A percentile compares a stretch with the other conserved stretches of the same genome.
Conservation (phyloP, 1,140 invertebrate species). For the Papilio polyxenes region DNA sequence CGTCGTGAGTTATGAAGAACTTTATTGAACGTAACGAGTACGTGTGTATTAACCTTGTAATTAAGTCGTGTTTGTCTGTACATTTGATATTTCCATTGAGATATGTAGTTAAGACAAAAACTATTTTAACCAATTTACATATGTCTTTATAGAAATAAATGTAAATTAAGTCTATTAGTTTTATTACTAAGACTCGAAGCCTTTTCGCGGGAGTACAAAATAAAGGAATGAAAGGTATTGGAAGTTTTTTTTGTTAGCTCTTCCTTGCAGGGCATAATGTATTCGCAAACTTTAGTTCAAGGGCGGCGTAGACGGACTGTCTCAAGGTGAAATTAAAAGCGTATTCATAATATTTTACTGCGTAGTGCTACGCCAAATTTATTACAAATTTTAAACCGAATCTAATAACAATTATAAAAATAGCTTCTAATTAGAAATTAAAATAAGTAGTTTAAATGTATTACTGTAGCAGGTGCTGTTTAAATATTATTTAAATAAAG, state of each 20-base stretch:
- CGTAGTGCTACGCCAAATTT: background rate
- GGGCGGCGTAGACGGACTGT: background rate
- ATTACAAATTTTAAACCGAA: background rate
- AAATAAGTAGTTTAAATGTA: background rate
- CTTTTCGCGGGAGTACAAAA: background rate
- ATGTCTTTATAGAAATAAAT: background rate
- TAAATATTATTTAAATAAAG: no score
- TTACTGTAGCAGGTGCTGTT: background rate
- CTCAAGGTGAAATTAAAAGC: background rate
- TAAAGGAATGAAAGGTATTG: background rate
- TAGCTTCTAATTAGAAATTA: background rate
- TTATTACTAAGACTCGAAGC: background rate
- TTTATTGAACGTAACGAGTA: slow-evolving; percentile 25
- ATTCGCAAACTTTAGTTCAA: slow-evolving; percentile 8
- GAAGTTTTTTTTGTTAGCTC: background rate
- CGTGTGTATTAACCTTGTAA: slow-evolving; percentile 13
- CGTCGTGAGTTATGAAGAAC: slow-evolving; percentile 8
- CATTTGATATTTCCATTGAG: slow-evolving; percentile 18
- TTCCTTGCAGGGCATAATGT: slow-evolving; percentile 13
- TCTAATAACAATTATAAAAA: background rate
- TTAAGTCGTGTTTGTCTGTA: slow-evolving; percentile 16
- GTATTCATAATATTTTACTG: slow-evolving; percentile 5
- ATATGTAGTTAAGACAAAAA: background rate
- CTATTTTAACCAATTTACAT: background rate
- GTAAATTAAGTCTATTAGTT: background rate